These are phyloP conservation scores for Cheilinus undulatus DNA, from an alignment of 2,113 vertebrate genomes.

Conservation along the genomic window DNA sequence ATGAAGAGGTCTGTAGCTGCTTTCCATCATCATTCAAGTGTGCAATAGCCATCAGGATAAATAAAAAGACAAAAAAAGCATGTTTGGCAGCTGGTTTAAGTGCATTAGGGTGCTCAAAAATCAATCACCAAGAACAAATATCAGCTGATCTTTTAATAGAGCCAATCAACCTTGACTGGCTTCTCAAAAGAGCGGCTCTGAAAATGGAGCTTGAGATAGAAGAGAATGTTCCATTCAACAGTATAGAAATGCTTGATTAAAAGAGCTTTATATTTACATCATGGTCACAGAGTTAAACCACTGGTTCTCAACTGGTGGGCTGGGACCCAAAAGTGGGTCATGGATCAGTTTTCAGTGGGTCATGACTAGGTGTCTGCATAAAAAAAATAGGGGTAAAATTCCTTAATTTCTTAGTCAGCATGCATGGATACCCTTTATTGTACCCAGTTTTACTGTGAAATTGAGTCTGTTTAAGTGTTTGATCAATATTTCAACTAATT, in stretches of 20 bases:
- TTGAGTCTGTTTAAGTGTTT: too few relatives aligned
- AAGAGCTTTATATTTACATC: neutral
- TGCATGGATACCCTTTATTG: too few relatives aligned
- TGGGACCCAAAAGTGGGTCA: too few relatives aligned
- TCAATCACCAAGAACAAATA: constrained; percentile 62
- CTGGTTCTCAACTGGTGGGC: too few relatives aligned
- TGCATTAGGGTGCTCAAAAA: constrained; percentile 29
- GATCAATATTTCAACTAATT: too few relatives aligned
- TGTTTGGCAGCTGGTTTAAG: constrained; percentile 28
- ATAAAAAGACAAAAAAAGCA: constrained; percentile 30
- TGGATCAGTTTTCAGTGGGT: too few relatives aligned
- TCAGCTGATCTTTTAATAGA: constrained; percentile 61
- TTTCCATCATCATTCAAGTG: neutral
- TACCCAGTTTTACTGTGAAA: too few relatives aligned
- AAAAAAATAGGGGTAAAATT: too few relatives aligned
- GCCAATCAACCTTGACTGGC: constrained; percentile 26
- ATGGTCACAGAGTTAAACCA: too few relatives aligned
- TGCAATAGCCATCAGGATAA: neutral
- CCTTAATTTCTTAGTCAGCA: too few relatives aligned
- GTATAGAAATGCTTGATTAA: neutral
- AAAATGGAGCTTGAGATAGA: neutral
- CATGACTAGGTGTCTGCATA: too few relatives aligned
- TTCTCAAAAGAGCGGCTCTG: constrained; percentile 28
- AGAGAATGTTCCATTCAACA: neutral
- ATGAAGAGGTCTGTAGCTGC: neutral